Evolutionary conservation across 2,888 invertebrate genomes (phyloP).

Genomic region (Hypomecis punctinalis): DNA sequence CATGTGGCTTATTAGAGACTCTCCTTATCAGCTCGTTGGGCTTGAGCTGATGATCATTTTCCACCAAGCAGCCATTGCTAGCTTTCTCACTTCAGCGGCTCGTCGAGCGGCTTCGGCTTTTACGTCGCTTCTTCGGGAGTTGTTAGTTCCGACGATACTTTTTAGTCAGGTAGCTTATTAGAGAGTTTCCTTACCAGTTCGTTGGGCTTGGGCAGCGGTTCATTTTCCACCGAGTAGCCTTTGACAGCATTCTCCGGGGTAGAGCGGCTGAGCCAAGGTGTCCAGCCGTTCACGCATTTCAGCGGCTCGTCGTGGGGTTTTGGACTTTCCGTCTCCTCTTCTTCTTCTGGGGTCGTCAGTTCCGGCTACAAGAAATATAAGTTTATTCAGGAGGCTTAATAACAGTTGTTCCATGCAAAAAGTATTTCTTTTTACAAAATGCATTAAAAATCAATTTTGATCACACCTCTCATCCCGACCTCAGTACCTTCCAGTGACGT

Average conservation of each 20-base stretch:
- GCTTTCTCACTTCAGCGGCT: slow-evolving; percentile 75
- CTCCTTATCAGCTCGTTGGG: slow-evolving; percentile 79
- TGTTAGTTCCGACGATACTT: too few species aligned
- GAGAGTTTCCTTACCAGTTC: slow-evolving; percentile 74
- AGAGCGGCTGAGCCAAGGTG: neutral
- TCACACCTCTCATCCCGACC: too few species aligned
- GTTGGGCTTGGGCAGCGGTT: slow-evolving; percentile 83
- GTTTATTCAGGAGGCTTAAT: too few species aligned
- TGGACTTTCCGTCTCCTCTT: neutral
- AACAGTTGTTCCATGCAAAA: too few species aligned
- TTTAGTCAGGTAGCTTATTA: too few species aligned
- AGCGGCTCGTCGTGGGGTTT: too few species aligned
- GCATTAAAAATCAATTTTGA: too few species aligned
- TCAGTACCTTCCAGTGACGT: neutral
- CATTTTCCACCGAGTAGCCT: slow-evolving; percentile 70
- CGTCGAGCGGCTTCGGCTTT: slow-evolving; percentile 64
- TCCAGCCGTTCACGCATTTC: neutral
- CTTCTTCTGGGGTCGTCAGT: neutral
- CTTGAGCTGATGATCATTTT: slow-evolving; percentile 85
- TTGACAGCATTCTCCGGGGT: slow-evolving; percentile 35
- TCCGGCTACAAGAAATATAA: neutral
- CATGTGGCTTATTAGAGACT: too few species aligned
- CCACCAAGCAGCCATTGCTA: slow-evolving; percentile 58
- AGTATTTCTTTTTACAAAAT: too few species aligned
- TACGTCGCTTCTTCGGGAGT: slow-evolving; percentile 31